Percentiles rank a stretch among this genome's conserved stretches.
phyloP scores from a whole-genome alignment of 2,888 invertebrate species.

The Marasmarcha lunaedactyla region DNA sequence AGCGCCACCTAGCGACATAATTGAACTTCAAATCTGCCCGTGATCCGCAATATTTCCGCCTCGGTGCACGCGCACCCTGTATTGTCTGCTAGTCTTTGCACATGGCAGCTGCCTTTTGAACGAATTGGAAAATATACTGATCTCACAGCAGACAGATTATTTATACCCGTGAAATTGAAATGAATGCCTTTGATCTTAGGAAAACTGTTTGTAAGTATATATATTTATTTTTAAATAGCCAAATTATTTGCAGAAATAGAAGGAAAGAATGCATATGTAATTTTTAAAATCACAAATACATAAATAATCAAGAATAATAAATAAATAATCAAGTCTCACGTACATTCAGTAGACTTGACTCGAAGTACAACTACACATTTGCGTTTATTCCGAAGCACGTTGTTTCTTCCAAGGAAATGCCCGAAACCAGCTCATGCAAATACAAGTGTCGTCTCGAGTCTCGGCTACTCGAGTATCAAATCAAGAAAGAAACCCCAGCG shows the following conservation, averaged over 20 bases:
- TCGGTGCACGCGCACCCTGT: constrained; percentile 52
- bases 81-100: constrained; percentile 62
- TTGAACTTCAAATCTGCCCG: constrained; percentile 68
- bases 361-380: no score
- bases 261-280: no score
- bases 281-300: no score
- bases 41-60: constrained; percentile 68
- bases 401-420: constrained; percentile 22
- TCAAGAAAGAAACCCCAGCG: constrained; percentile 55
- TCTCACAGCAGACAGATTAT: background rate
- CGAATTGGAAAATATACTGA: constrained; percentile 14
- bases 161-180: no score
- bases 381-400: no score
- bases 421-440: constrained; percentile 58
- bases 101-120: constrained; percentile 58
- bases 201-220: no score
- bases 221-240: no score
- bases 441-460: constrained; percentile 61
- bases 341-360: no score
- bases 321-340: no score
- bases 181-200: no score
- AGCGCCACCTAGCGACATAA: constrained; percentile 44
- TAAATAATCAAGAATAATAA: no score
- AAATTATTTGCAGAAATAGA: no score
- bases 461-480: constrained; percentile 63